Evolutionary conservation across 2,797 vertebrate genomes (phyloP).

Genomic region (Gephyroberyx darwinii): DNA sequence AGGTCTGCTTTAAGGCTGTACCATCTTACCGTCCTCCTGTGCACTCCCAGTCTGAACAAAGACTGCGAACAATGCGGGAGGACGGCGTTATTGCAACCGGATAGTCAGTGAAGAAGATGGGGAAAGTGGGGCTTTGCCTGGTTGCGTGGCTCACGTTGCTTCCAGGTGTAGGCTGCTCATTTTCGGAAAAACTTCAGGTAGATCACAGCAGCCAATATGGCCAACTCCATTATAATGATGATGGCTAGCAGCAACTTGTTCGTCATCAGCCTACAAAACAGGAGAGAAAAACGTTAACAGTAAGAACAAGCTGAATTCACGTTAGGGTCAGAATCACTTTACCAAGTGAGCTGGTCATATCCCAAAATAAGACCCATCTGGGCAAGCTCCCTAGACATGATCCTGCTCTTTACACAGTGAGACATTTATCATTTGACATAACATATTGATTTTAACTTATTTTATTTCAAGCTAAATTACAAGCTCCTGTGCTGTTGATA

Average conservation of each 20-base stretch:
- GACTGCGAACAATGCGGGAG: constrained; percentile 32
- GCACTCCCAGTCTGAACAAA: constrained; percentile 13
- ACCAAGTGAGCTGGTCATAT: not conserved
- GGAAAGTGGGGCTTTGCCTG: constrained; percentile 12
- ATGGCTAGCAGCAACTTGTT: constrained; percentile 93
- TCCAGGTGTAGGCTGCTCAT: not conserved
- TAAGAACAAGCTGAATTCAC: not conserved
- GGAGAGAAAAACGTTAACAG: constrained; percentile 29
- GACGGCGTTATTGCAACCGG: constrained; percentile 54
- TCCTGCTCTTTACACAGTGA: too few relatives aligned
- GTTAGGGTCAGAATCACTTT: not conserved
- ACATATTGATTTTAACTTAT: too few relatives aligned
- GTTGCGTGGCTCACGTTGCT: constrained; percentile 8
- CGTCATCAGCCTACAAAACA: constrained; percentile 86
- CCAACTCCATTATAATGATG: constrained; percentile 93
- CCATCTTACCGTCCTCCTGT: constrained; percentile 11
- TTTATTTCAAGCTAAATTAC: too few relatives aligned
- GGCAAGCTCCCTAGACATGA: too few relatives aligned
- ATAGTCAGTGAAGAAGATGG: constrained; percentile 18
- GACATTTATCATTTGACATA: too few relatives aligned
- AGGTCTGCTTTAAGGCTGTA: constrained; percentile 25
- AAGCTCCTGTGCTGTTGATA: too few relatives aligned
- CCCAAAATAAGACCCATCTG: too few relatives aligned
- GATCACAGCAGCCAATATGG: constrained; percentile 90
- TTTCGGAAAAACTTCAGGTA: constrained; percentile 94